Percentiles rank a stretch among this genome's conserved stretches.
phyloP scores from a whole-genome alignment of 2,888 invertebrate genomes.

The Drosophila lutescens region DNA sequence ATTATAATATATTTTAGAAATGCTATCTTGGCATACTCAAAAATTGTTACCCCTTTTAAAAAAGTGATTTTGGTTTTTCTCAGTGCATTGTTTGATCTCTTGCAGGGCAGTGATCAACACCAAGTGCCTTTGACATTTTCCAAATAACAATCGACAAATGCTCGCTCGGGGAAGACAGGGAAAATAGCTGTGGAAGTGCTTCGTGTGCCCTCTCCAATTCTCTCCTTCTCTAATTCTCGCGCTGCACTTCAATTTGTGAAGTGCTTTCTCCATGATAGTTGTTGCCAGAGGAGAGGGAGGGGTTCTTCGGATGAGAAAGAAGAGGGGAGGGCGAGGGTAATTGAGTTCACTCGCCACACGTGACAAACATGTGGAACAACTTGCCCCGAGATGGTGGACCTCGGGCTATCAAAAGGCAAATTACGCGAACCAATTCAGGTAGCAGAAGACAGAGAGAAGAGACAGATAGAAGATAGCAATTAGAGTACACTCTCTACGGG shows the following conservation, averaged over 20 bases:
- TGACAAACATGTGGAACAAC: conserved; percentile 47
- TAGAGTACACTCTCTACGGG: conserved; percentile 6
- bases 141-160: conserved; percentile 33
- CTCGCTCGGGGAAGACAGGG: background rate
- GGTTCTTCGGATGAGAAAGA: background rate
- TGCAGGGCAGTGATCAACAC: conserved; percentile 50
- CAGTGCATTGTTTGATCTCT: conserved; percentile 7
- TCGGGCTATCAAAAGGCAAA: conserved; percentile 21
- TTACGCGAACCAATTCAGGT: conserved; percentile 29
- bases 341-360: conserved; percentile 40
- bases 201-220: background rate
- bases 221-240: conserved; percentile 19
- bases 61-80: background rate
- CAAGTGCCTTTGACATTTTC: conserved; percentile 66
- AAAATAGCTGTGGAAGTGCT: conserved; percentile 30
- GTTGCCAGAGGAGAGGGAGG: background rate
- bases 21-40: too few species aligned
- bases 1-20: too few species aligned
- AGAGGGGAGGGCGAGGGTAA: conserved; percentile 5
- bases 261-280: conserved; percentile 9
- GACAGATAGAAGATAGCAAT: background rate
- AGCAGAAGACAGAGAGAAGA: conserved; percentile 9
- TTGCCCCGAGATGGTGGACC: conserved; percentile 4
- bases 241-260: conserved; percentile 13
- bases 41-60: too few species aligned